A percentile compares a stretch with the other conserved stretches of the same genome.
Evolutionary conservation across 2,113 vertebrate species (phyloP).

Genomic region (Myrmophylax atrothorax): DNA sequence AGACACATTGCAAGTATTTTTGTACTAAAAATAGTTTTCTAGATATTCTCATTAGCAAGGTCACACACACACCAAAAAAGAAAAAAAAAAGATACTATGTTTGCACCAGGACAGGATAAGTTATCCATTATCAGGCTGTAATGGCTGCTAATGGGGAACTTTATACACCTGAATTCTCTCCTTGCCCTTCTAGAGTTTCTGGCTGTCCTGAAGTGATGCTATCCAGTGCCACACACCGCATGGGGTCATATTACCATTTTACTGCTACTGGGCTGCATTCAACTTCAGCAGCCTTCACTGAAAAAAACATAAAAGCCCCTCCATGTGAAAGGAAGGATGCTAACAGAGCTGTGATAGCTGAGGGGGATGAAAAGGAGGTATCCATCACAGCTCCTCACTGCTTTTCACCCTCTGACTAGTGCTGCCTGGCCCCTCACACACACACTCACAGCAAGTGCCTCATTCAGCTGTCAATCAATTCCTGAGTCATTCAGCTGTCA

Average conservation of each 20-base stretch:
- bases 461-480: neutral
- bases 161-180: neutral
- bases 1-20: neutral
- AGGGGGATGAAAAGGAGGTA: neutral
- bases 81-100: neutral
- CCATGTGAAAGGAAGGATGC: neutral
- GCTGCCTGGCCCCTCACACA: neutral
- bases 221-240: neutral
- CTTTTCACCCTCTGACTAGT: neutral
- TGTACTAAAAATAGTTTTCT: neutral
- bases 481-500: neutral
- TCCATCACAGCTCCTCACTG: neutral
- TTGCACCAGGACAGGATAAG: neutral
- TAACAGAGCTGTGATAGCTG: accelerated
- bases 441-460: neutral
- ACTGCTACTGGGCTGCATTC: neutral
- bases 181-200: slow-evolving; percentile 21
- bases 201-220: neutral
- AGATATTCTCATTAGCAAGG: neutral
- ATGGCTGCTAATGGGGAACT: slow-evolving; percentile 8
- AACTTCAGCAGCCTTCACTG: neutral
- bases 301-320: neutral
- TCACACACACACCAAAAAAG: neutral
- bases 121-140: neutral
- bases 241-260: neutral